A percentile compares a stretch with the other conserved stretches of the same genome.
Conservation (phyloP, 2,888 invertebrate species). For the Erebia aethiops region DNA sequence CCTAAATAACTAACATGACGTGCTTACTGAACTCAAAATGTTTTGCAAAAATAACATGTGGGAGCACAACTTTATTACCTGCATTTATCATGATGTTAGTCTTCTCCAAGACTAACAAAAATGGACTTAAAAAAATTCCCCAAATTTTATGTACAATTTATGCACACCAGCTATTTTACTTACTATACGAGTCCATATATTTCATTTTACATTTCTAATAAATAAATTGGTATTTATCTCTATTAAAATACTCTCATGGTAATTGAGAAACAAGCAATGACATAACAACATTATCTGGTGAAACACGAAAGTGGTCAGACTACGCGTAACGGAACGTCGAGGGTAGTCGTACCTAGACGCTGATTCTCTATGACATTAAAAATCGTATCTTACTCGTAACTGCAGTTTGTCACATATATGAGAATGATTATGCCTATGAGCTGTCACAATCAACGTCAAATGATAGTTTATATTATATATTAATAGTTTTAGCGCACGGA, state of each 20-base stretch:
- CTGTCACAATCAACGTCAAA: too few species aligned
- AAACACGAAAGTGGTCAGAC: slow-evolving; percentile 25
- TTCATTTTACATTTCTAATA: not conserved
- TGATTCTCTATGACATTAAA: not conserved
- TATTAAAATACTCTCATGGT: not conserved
- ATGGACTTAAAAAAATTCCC: not conserved
- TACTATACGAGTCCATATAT: not conserved
- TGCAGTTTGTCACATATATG: not conserved
- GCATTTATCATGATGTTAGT: too few species aligned
- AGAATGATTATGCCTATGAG: not conserved
- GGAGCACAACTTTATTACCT: too few species aligned
- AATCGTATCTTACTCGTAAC: not conserved
- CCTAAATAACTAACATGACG: not conserved
- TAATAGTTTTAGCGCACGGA: too few species aligned
- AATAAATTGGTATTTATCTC: not conserved
- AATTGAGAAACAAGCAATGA: slow-evolving; percentile 18
- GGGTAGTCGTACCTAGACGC: slow-evolving; percentile 42
- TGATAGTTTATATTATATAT: too few species aligned
- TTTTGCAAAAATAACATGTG: not conserved
- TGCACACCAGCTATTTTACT: not conserved
- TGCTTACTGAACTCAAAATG: not conserved
- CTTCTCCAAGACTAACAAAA: too few species aligned
- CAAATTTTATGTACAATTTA: not conserved
- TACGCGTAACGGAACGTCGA: slow-evolving; percentile 42
- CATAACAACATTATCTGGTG: slow-evolving; percentile 38